phyloP scores from a whole-genome alignment of 2,888 invertebrate genomes.

The Nomada fabriciana region DNA sequence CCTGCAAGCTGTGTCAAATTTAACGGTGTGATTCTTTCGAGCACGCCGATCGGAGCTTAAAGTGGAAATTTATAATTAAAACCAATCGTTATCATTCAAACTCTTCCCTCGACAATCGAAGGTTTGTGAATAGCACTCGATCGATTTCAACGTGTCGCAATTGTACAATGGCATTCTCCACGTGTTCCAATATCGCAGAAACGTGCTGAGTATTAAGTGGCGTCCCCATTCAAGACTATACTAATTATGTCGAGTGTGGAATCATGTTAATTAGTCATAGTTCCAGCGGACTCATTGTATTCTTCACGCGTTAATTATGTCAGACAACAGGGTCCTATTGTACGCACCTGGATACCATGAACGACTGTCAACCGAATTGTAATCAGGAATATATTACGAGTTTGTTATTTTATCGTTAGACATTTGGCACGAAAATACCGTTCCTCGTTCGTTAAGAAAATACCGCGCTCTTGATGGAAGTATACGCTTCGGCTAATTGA shows the following conservation, averaged over 20 bases:
- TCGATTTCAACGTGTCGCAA: slow-evolving; percentile 13
- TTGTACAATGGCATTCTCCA: slow-evolving; percentile 33
- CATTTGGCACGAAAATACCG: background rate
- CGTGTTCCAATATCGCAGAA: slow-evolving; percentile 10
- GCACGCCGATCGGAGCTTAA: slow-evolving; percentile 13
- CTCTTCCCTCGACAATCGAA: slow-evolving; percentile 20
- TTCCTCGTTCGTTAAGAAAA: background rate
- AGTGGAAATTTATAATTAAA: slow-evolving; percentile 45
- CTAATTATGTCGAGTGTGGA: slow-evolving; percentile 39
- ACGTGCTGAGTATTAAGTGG: slow-evolving; percentile 26
- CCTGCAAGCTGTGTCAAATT: slow-evolving; percentile 16
- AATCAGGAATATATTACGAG: background rate
- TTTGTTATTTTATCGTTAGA: slow-evolving; percentile 17
- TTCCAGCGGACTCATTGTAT: slow-evolving; percentile 4
- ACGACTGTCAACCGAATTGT: background rate
- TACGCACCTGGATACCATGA: background rate
- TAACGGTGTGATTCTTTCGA: slow-evolving; percentile 9
- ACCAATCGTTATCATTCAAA: slow-evolving; percentile 38
- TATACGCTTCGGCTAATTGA: background rate
- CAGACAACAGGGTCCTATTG: background rate
- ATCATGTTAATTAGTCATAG: slow-evolving; percentile 49
- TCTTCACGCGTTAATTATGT: slow-evolving; percentile 23
- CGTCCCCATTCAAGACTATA: slow-evolving; percentile 11
- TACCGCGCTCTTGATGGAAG: background rate
- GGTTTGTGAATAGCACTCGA: slow-evolving; percentile 26